Conservation (phyloP, 2,888 invertebrate species). For the Trachelus tabidus region DNA sequence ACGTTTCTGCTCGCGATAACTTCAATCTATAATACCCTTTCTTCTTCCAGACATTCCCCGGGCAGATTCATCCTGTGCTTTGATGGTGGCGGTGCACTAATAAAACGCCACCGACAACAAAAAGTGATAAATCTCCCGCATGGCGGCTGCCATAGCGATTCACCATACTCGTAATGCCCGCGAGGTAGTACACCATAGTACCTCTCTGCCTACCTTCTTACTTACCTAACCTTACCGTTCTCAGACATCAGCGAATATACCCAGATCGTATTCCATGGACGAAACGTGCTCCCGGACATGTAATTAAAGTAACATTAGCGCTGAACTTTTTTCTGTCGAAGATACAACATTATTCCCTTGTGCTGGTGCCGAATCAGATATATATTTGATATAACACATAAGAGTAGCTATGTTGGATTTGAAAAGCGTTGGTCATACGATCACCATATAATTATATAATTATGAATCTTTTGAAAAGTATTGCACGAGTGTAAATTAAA, state of each 20-base stretch:
- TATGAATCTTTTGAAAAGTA: neutral
- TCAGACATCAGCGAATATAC: neutral
- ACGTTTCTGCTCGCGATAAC: neutral
- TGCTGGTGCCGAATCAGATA: neutral
- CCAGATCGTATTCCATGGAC: neutral
- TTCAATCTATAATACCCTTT: neutral
- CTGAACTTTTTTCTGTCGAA: conserved; percentile 11
- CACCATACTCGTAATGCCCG: conserved; percentile 25
- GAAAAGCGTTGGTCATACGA: neutral
- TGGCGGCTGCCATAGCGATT: conserved; percentile 21
- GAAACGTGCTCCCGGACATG: conserved; percentile 22
- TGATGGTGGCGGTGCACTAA: conserved; percentile 6
- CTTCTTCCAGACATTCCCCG: neutral
- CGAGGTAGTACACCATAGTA: neutral
- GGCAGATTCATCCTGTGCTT: neutral
- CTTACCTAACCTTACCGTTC: neutral
- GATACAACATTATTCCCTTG: neutral
- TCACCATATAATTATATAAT: neutral
- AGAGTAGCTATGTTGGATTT: neutral
- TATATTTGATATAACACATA: neutral
- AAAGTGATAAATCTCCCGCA: conserved; percentile 33
- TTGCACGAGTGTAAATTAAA: neutral
- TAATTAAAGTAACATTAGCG: conserved; percentile 33
- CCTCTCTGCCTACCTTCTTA: neutral
- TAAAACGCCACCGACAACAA: conserved; percentile 20